Base-by-base conservation (phyloP, 2,797 vertebrate species). In the Tokudaia muenninki region DNA sequence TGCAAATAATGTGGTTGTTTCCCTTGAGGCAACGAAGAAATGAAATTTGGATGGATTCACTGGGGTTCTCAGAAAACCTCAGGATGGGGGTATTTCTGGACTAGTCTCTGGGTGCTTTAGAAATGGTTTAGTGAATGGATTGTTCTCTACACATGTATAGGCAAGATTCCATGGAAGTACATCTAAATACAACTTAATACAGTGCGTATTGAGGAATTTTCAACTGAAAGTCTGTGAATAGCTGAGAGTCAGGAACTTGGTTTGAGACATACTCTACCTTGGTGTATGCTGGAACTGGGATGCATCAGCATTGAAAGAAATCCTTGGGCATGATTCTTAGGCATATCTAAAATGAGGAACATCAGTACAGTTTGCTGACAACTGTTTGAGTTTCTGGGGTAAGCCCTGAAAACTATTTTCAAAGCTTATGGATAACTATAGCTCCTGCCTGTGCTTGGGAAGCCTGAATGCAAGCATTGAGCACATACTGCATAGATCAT, bases 21-120 rank as follows among this genome's bases (percentile, higher is more conserved):
- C 44, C 11, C 3, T 41, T 50, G 34, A 75, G 41, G 6, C 2
- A 77, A 79, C 61, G 13, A 90, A 74, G 19, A 92, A 92, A 80
- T 95, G 31, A 67, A 26, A 87, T 90, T 94, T 92, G 78, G 26
- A 44, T 52, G 21, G 22, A 72, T 92, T 77, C 81, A 92, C 1
- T 80, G n/a, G 16, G 3, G 13, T 63, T 77, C 72, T 79, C 41
- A 93, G 50, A 87, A 67, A 83, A n/a, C 6, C 3, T 34, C n/a
- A 72, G 75, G 89, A 13, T 63, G 7, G 11, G 17, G 77, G 10
- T 50, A 77, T 63, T 63, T 74, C 16, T 81, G 61, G 10, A 6
- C 22, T 67, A 29, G 47, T 9, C 31, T 90, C 29, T 88, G 6
- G 3, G 16, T 75, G 19, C 9, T 79, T 93, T 80, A 74, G 37